Evolutionary conservation across 2,888 invertebrate genomes (phyloP).

Genomic region (Chelonus formosanus): DNA sequence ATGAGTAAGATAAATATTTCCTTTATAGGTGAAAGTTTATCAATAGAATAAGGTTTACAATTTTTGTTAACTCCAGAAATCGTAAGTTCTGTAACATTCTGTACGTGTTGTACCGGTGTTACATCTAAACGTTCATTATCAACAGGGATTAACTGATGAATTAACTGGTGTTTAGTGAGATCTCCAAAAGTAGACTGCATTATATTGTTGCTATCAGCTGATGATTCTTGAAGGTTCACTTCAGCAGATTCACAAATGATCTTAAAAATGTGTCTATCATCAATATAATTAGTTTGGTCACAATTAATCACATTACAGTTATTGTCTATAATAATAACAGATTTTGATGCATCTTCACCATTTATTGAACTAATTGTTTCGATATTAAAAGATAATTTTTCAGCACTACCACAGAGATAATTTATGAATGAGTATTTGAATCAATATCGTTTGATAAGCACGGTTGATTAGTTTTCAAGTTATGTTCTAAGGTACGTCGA

Average conservation of each 20-base stretch:
- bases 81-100: background rate
- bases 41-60: background rate
- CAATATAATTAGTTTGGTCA: background rate
- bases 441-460: background rate
- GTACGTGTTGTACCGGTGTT: background rate
- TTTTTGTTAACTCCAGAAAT: background rate
- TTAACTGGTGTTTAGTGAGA: background rate
- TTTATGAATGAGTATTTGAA: background rate
- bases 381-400: background rate
- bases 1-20: background rate
- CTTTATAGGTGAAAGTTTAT: background rate
- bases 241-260: background rate
- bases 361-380: background rate
- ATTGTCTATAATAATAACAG: conserved; percentile 1
- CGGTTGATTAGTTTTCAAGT: background rate
- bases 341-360: background rate
- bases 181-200: background rate
- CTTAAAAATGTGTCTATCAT: background rate
- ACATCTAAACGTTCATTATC: background rate
- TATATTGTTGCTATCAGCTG: conserved; percentile 8
- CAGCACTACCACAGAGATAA: background rate
- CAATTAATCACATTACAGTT: background rate
- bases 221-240: background rate
- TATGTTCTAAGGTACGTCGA: background rate
- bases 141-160: background rate